Evolutionary conservation across 2,797 vertebrate genomes (phyloP).

Genomic region (Phrynocephalus forsythii): DNA sequence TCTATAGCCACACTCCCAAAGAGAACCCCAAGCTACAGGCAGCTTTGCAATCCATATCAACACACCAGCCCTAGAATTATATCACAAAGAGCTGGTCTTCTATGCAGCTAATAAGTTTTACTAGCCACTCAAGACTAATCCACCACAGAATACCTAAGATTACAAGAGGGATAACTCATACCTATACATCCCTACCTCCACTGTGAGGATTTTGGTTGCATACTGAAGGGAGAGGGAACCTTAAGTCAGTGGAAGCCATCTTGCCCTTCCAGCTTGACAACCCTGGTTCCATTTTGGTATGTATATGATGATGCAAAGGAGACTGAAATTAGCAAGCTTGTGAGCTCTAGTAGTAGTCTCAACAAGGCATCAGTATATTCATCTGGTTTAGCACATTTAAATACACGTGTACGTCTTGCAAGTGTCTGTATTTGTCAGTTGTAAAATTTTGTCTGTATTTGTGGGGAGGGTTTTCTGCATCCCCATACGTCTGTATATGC

Average conservation of each 20-base stretch:
- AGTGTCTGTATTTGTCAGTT: constrained; percentile 2
- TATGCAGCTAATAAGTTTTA: not conserved
- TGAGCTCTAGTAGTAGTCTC: not conserved
- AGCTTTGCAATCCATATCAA: not conserved
- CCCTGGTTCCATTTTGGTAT: not conserved
- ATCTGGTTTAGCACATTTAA: not conserved
- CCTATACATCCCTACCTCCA: not conserved
- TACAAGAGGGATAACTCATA: not conserved
- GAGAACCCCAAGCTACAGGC: not conserved
- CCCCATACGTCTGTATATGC: not conserved
- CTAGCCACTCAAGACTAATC: not conserved
- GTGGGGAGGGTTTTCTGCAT: not conserved
- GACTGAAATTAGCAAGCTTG: not conserved
- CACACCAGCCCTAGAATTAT: not conserved
- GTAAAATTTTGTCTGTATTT: not conserved
- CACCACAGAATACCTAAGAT: not conserved
- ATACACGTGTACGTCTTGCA: not conserved
- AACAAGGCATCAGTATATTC: not conserved
- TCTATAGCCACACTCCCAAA: not conserved
- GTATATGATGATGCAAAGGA: not conserved
- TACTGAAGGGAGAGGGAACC: not conserved
- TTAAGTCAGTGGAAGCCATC: not conserved
- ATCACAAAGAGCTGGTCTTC: not conserved
- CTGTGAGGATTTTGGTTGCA: not conserved
- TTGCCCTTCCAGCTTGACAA: not conserved